These are phyloP conservation scores for Forficula auricularia DNA, from an alignment of 1,140 invertebrate genomes.

Conservation along the genomic window DNA sequence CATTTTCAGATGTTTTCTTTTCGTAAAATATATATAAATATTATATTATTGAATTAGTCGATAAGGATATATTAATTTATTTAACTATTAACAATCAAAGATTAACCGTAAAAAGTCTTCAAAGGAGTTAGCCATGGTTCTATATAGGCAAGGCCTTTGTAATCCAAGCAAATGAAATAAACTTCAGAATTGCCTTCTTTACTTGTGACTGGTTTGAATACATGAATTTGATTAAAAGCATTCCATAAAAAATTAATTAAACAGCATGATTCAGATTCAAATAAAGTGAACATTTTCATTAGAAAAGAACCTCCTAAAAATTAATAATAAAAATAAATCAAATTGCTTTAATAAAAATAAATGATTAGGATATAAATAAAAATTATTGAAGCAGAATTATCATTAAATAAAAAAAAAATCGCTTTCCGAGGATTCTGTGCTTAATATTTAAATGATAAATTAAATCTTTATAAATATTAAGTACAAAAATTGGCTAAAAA, in stretches of 20 bases:
- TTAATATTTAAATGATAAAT: too few species aligned
- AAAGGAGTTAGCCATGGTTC: conserved; percentile 29
- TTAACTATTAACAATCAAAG: neutral
- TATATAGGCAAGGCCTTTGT: conserved; percentile 29
- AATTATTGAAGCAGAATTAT: too few species aligned
- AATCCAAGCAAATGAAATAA: conserved; percentile 65
- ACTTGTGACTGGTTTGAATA: conserved; percentile 79
- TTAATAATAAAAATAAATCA: neutral
- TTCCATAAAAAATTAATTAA: conserved; percentile 64
- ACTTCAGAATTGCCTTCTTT: conserved; percentile 88
- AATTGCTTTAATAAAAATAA: conserved; percentile 2
- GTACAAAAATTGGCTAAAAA: too few species aligned
- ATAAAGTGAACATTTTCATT: conserved; percentile 86
- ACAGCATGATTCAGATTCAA: conserved; percentile 61
- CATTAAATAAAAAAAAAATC: too few species aligned
- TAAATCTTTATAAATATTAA: too few species aligned
- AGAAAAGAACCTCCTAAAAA: conserved; percentile 57
- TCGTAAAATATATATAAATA: conserved; percentile 10
- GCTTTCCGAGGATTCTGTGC: too few species aligned
- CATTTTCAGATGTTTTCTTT: conserved; percentile 17
- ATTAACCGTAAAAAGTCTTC: conserved; percentile 28
- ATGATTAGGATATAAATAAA: neutral
- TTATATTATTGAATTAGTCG: neutral
- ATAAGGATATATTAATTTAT: neutral
- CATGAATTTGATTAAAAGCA: conserved; percentile 47